Evolutionary conservation across 2,888 invertebrate genomes (phyloP).

Genomic region (Nephrotoma flavescens): DNA sequence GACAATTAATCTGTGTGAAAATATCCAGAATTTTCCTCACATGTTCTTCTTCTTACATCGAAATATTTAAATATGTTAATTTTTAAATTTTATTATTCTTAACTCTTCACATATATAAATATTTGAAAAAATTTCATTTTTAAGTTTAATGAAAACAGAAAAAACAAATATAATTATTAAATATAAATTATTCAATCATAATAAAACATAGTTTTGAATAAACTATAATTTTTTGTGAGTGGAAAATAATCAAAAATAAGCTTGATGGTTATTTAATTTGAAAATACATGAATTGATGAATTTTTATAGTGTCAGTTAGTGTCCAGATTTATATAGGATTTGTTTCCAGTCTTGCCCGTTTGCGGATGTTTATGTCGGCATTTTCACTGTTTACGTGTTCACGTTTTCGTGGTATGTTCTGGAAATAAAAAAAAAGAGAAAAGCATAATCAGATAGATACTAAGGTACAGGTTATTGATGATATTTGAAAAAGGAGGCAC

Average conservation of each 20-base stretch:
- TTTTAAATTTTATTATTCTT: not conserved
- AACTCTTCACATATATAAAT: not conserved
- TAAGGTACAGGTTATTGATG: too few species aligned
- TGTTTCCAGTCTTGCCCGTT: conserved; percentile 2
- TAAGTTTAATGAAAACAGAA: not conserved
- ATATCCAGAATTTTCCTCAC: not conserved
- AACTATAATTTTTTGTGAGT: not conserved
- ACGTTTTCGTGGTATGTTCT: not conserved
- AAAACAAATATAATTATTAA: not conserved
- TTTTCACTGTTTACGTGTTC: conserved; percentile 1
- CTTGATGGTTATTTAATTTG: not conserved
- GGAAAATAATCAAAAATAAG: not conserved
- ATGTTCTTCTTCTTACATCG: not conserved
- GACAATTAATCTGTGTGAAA: not conserved
- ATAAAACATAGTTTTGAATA: too few species aligned
- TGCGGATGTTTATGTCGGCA: not conserved
- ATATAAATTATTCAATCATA: not conserved
- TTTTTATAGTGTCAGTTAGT: not conserved
- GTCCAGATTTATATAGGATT: not conserved
- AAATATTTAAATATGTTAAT: not conserved
- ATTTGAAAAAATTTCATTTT: not conserved
- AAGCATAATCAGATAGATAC: too few species aligned
- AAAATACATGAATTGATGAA: not conserved
- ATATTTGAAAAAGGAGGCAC: too few species aligned
- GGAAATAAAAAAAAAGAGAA: not conserved